phyloP scores from a whole-genome alignment of 1,140 invertebrate genomes.

The Nebria ingens region DNA sequence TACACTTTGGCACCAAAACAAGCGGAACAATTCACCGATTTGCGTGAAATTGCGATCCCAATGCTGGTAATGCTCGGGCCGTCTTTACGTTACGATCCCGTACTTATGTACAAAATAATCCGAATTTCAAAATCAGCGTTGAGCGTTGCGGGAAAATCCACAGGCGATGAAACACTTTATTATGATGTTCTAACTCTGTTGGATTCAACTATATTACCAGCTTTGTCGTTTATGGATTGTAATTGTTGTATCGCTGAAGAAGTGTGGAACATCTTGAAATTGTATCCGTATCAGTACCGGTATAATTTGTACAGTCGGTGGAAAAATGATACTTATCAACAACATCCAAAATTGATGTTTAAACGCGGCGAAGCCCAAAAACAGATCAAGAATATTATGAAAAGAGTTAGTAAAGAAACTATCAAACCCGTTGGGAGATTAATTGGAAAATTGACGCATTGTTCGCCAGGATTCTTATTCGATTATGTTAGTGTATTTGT shows the following conservation, averaged over 20 bases:
- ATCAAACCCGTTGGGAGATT: slow-evolving; percentile 92
- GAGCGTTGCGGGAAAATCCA: slow-evolving; percentile 26
- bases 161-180: slow-evolving; percentile 45
- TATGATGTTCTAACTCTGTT: slow-evolving; percentile 76
- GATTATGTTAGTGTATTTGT: slow-evolving; percentile 67
- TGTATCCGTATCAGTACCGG: slow-evolving; percentile 81
- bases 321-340: slow-evolving; percentile 80
- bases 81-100: slow-evolving; percentile 75
- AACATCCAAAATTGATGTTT: slow-evolving; percentile 72
- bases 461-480: slow-evolving; percentile 88
- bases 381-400: slow-evolving; percentile 93
- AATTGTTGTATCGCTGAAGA: slow-evolving; percentile 95
- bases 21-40: slow-evolving; percentile 54
- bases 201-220: slow-evolving; percentile 79
- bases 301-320: slow-evolving; percentile 88
- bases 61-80: slow-evolving; percentile 82
- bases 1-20: slow-evolving; percentile 49
- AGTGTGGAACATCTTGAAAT: slow-evolving; percentile 83
- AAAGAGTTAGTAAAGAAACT: slow-evolving; percentile 96
- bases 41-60: slow-evolving; percentile 71
- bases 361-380: slow-evolving; percentile 78
- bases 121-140: slow-evolving; percentile 44
- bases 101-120: slow-evolving; percentile 80
- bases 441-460: slow-evolving; percentile 94
- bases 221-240: slow-evolving; percentile 81